A percentile compares a stretch with the other conserved stretches of the same genome.
Evolutionary conservation across 2,113 vertebrate species (phyloP).

Genomic region (Miniopterus natalensis): DNA sequence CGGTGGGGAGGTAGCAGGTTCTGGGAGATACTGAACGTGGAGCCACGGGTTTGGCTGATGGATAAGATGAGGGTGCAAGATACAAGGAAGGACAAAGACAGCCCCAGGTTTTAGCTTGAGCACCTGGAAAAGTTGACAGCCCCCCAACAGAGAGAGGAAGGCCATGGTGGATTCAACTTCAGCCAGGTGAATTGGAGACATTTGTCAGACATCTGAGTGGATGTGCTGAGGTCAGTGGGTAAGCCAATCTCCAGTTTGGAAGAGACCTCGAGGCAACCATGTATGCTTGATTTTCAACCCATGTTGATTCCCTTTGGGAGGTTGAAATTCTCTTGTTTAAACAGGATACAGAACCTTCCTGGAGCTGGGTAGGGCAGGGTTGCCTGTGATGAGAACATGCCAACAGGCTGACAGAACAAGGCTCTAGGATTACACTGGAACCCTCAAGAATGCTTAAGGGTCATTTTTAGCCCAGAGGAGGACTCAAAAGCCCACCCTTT

Average conservation of each 20-base stretch:
- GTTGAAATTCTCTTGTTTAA: not conserved
- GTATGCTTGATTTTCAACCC: not conserved
- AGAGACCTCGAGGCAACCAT: accelerated
- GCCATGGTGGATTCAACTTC: not conserved
- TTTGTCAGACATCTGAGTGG: not conserved
- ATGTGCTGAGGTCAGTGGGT: accelerated
- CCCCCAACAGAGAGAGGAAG: not conserved
- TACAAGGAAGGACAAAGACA: too few relatives aligned
- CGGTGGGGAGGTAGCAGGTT: not conserved
- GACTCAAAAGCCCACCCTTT: not conserved
- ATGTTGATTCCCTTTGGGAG: accelerated
- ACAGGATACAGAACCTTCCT: not conserved
- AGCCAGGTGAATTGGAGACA: too few relatives aligned
- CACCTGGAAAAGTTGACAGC: not conserved
- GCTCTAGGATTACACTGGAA: not conserved
- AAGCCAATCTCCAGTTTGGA: accelerated
- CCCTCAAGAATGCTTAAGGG: not conserved
- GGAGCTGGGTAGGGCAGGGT: too few relatives aligned
- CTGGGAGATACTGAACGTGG: not conserved
- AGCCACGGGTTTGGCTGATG: not conserved
- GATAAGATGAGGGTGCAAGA: not conserved
- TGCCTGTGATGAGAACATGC: not conserved
- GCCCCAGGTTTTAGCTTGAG: not conserved
- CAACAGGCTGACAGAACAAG: accelerated
- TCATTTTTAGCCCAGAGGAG: too few relatives aligned